phyloP scores from a whole-genome alignment of 2,113 vertebrate species.

The Lanius ludovicianus region DNA sequence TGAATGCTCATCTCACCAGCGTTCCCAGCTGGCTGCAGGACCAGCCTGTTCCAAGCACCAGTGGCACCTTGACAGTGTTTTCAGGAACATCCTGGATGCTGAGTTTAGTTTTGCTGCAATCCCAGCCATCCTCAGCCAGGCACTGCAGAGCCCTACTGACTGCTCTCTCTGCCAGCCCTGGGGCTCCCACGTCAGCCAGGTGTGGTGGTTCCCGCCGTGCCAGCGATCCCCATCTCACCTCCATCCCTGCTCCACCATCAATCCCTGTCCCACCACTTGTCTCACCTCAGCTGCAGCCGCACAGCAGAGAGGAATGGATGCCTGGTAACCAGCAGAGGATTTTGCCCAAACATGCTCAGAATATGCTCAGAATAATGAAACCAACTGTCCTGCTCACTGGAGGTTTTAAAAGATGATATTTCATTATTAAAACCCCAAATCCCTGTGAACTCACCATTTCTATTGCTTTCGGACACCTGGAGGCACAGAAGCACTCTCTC shows the following conservation, averaged over 20 bases:
- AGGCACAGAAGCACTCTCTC: background rate
- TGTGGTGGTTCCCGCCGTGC: background rate
- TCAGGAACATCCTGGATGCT: accelerated
- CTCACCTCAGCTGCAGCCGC: background rate
- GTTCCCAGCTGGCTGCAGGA: background rate
- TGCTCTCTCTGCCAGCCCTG: background rate
- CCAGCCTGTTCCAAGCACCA: background rate
- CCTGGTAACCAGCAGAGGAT: background rate
- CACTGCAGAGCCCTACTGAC: background rate
- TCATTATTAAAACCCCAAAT: background rate
- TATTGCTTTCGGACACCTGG: background rate
- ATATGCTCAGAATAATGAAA: background rate
- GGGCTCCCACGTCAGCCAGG: background rate
- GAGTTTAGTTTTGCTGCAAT: background rate
- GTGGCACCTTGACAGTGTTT: background rate
- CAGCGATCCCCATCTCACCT: accelerated
- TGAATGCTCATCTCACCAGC: accelerated
- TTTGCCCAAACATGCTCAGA: background rate
- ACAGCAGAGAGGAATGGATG: background rate
- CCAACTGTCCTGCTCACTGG: background rate
- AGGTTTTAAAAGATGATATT: background rate
- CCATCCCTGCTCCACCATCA: accelerated
- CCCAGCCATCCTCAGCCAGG: background rate
- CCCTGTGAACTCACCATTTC: background rate
- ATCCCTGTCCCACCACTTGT: accelerated